Base-by-base conservation (phyloP, 1,140 invertebrate species). In the Patella vulgata region DNA sequence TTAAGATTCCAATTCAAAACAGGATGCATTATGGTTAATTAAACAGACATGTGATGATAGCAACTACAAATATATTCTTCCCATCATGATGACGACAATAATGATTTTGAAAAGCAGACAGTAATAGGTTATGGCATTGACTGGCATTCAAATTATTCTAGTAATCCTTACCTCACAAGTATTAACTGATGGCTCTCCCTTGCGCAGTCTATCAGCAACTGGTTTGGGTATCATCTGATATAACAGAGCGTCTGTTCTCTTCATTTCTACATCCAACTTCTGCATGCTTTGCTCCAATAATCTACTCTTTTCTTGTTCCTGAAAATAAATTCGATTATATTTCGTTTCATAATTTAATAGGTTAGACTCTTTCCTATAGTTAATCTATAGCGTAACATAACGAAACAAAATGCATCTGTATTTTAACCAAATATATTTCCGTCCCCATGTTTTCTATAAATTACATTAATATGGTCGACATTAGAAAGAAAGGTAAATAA, bases 181-280 rank as follows among this genome's bases (percentile, higher is more conserved):
- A 70, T 95, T 93, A 43, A 97, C 93, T 0, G 95, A 92, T 77
- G 93, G 94, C 83, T 96, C 94, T 27, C 97, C 96, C 55, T 91
- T 91, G 62, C 96, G 85, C 21, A 98, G 85, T 60, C 95, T 87
- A 84, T 98, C 95, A 0, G 96, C 95, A 0, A 97, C 95, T 27
- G 79, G 72, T 84, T 97, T 97, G 6, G 96, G 97, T 86, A 99
- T 97, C 96, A 98, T 98, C 85, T 98, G 96, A 83, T 98, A 98
- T 0, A 98, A 84, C 0, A 99, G 85, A 66, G 97, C 94, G 78
- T 99, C 96, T 0, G 96, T 98, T 59, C 94, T 87, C 73, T 91
- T 91, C 94, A 97, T 98, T 82, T 98, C 96, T 61, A 93, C 91
- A 77, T 98, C 95, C 66, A 99, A 81, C 83, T 96, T 96, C 65